Base-by-base conservation (phyloP, 2,888 invertebrate genomes). In the Ellobium chinense region DNA sequence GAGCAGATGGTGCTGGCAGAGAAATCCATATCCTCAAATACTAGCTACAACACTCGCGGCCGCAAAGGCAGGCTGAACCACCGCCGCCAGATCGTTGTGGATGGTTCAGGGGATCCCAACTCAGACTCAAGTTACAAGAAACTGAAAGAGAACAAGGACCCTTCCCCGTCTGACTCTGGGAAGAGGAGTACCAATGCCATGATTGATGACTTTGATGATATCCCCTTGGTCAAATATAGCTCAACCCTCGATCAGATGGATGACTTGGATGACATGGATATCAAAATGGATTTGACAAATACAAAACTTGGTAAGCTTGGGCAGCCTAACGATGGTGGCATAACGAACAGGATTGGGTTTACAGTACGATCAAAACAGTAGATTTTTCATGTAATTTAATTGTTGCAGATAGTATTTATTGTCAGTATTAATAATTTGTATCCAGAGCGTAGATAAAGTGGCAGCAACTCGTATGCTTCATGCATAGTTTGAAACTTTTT, bases 11-110 rank as follows among this genome's bases (percentile, higher is more conserved):
- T 84, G 36, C 78, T 81, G 54, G 76, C 87, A 14, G 89, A 89
- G 86, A 89, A 89, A 88, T 87, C 88, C 85, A 84, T 80, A 56
- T 66, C 84, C 9, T 46, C n/a, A 24, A 72, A 36, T 58, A 29
- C 37, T 24, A 73, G 31, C 39, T 73, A 36, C 39, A 18, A 65
- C 14, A 39, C 36, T 9, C 73, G 80, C 2, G 18, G 65, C 34
- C 73, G 80, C 24, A 80, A 74, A 68, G 80, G 80, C 31, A 37
- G 68, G 46, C 58, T 80, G 37, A 80, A 80, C 68, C 31, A 63
- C 37, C 60, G 80, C 1, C 54, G 74, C 0, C 80, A 80, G 68
- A 80, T 80, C 27, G 74, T 80, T n/a, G 65, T 68, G 0, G 80
- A 80, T 39, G 74, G 60, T 37, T 68, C 74, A 4, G 68, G 74